Evolutionary conservation across 2,888 invertebrate genomes (phyloP).

Genomic region (Lysandra coridon): DNA sequence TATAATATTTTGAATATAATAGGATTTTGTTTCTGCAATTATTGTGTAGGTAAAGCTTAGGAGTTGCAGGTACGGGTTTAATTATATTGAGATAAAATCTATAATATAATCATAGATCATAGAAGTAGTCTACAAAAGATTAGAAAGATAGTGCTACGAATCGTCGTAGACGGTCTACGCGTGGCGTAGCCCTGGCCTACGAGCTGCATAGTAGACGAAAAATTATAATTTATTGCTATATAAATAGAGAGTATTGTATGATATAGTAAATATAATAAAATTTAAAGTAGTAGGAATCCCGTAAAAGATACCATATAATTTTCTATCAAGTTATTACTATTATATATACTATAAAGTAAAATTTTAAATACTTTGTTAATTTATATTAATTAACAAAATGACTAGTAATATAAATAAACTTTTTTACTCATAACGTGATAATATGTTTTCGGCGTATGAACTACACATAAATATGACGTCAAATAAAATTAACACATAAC

Average conservation of each 20-base stretch:
- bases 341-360: not conserved
- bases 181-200: too few relatives aligned
- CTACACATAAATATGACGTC: conserved; percentile 53
- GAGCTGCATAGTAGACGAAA: not conserved
- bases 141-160: not conserved
- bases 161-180: not conserved
- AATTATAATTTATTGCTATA: too few relatives aligned
- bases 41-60: not conserved
- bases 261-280: not conserved
- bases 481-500: conserved; percentile 72
- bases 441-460: conserved; percentile 59
- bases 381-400: not conserved
- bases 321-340: too few relatives aligned
- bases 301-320: not conserved
- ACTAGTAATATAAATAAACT: not conserved
- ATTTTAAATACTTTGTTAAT: not conserved
- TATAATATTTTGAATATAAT: not conserved
- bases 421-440: not conserved
- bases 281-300: not conserved
- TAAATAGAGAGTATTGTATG: too few relatives aligned
- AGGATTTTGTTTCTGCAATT: not conserved
- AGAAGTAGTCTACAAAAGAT: not conserved
- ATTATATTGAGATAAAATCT: not conserved
- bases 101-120: not conserved
- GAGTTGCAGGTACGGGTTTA: not conserved